Evolutionary conservation across 1,140 invertebrate species (phyloP), one percentile per base, ranked within the genome.

Genomic region (Apocrypta bakeri): DNA sequence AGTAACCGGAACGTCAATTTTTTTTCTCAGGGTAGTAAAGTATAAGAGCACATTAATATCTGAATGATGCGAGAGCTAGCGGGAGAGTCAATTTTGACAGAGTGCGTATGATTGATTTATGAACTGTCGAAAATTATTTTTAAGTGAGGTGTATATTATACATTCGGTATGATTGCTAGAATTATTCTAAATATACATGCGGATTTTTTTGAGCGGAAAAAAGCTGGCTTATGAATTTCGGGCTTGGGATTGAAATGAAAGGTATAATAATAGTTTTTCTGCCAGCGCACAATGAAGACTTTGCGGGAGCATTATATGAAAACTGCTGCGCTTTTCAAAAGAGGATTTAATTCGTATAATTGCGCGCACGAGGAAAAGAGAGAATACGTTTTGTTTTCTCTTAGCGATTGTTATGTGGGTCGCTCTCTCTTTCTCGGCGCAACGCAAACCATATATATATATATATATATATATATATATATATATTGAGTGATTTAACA

Each of bases 21-120:
- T n/a, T n/a, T n/a, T n/a, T n/a, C n/a, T n/a, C n/a, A n/a, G n/a
- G n/a, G n/a, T n/a, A n/a, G n/a, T n/a, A n/a, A n/a, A n/a, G n/a
- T n/a, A n/a, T n/a, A n/a, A n/a, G n/a, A n/a, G n/a, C n/a, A n/a
- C n/a, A n/a, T n/a, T n/a, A n/a, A n/a, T n/a, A n/a, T n/a, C n/a
- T n/a, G n/a, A n/a, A 37, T 42, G n/a, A 64, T 64, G 7, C 61
- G 61, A 64, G 61, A 64, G 24, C n/a, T n/a, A 64, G 12, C 14
- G 61, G 17, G 17, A 64, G 61, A 64, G n/a, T 64, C 42, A 48
- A 48, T 48, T 48, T 48, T 48, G 42, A 48, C 2, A 48, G 42
- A 48, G n/a, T n/a, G n/a, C n/a, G n/a, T n/a, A n/a, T n/a, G n/a
- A 56, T 56, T 56, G 48, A 56, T 56, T 56, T 56, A 56, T 56